A percentile compares a stretch with the other conserved stretches of the same genome.
Evolutionary conservation across 2,113 vertebrate species (phyloP).

Genomic region (Neogale vison): DNA sequence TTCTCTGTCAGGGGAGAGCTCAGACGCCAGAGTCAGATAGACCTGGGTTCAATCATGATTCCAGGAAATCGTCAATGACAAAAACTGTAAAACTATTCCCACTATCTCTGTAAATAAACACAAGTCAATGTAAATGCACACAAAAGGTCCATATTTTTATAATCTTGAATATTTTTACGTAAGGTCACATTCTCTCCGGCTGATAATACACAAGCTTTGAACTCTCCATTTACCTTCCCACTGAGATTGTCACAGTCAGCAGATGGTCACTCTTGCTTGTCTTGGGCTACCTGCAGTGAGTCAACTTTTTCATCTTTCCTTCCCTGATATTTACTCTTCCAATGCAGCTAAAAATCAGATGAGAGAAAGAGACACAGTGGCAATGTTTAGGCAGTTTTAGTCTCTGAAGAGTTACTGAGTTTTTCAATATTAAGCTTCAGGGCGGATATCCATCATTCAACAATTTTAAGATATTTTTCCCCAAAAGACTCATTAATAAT

Average conservation of each 20-base stretch:
- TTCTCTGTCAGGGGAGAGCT: neutral
- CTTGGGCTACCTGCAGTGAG: neutral
- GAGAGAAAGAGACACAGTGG: neutral
- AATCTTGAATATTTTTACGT: neutral
- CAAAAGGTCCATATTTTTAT: neutral
- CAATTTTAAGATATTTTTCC: neutral
- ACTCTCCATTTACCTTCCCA: neutral
- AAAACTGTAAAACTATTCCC: neutral
- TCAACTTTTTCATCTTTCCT: neutral
- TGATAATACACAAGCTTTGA: neutral
- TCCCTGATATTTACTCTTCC: neutral
- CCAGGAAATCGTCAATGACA: neutral
- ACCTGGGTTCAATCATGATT: neutral
- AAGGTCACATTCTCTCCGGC: neutral
- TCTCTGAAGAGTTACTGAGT: neutral
- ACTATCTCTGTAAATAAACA: neutral
- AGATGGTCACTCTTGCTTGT: neutral
- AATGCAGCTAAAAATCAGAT: neutral
- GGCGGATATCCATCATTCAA: neutral
- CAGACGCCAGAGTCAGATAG: neutral
- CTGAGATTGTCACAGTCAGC: neutral
- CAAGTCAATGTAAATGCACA: neutral
- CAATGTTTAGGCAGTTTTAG: neutral
- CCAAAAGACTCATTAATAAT: neutral
- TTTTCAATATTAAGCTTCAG: slow-evolving; percentile 4